Percentiles rank a stretch among this genome's conserved stretches.
Evolutionary conservation across 2,113 vertebrate genomes (phyloP).

Genomic region (Anas platyrhynchos): DNA sequence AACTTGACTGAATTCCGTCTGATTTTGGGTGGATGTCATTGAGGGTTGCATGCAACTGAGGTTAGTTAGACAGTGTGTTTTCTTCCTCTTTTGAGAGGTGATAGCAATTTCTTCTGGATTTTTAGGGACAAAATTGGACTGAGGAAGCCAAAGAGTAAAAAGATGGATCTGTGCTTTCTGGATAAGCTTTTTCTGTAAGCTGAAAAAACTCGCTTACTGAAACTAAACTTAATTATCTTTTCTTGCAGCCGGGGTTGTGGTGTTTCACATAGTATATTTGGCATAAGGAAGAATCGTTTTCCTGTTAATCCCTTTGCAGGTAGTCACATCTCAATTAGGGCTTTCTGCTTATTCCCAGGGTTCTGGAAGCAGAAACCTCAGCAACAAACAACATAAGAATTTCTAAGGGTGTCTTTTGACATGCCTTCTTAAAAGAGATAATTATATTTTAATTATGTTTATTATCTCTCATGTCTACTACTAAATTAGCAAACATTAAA

Average conservation of each 20-base stretch:
- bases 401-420: background rate
- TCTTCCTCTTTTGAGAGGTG: background rate
- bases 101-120: background rate
- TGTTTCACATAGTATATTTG: background rate
- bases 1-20: background rate
- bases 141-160: background rate
- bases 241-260: background rate
- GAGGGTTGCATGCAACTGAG: background rate
- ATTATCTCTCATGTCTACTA: background rate
- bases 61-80: background rate
- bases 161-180: background rate
- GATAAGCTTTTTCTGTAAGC: background rate
- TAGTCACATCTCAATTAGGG: background rate
- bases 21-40: accelerated
- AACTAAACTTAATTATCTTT: background rate
- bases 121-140: background rate
- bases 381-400: background rate
- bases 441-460: background rate
- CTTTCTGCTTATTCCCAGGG: background rate
- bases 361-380: background rate
- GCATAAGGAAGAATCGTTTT: background rate
- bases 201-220: background rate
- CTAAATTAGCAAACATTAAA: background rate
- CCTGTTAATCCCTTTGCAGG: background rate
- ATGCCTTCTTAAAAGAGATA: background rate